phyloP scores from a whole-genome alignment of 2,113 vertebrate genomes.

The Melanotaenia duboulayi region DNA sequence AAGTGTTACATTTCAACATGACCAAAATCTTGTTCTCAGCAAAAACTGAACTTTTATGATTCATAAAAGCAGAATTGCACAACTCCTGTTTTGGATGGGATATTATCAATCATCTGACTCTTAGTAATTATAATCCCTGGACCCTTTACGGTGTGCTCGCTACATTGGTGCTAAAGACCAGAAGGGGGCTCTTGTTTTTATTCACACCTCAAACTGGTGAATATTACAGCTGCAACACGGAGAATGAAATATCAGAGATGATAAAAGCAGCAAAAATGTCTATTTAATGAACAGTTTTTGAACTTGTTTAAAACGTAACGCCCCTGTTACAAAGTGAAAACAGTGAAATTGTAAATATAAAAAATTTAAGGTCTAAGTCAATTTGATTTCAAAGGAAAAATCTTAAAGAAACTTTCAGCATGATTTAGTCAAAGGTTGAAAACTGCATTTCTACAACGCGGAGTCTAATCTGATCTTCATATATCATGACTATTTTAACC shows the following conservation, averaged over 20 bases:
- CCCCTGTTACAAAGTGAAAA: not conserved
- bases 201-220: not conserved
- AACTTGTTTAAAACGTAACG: not conserved
- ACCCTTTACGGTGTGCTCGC: not conserved
- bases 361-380: not conserved
- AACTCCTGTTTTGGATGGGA: not conserved
- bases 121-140: not conserved
- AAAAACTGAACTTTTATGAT: not conserved
- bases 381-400: not conserved
- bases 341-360: not conserved
- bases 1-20: constrained; percentile 2
- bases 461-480: not conserved
- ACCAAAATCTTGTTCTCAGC: not conserved
- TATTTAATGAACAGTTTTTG: not conserved
- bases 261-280: not conserved
- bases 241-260: not conserved
- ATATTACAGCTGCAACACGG: not conserved
- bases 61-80: constrained; percentile 1
- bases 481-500: not conserved
- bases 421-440: constrained; percentile 1
- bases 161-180: no score
- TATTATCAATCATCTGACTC: not conserved
- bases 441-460: not conserved
- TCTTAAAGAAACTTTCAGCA: not conserved
- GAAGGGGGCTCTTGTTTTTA: not conserved